Evolutionary conservation across 2,113 vertebrate genomes (phyloP).

Genomic region (Pituophis catenifer): DNA sequence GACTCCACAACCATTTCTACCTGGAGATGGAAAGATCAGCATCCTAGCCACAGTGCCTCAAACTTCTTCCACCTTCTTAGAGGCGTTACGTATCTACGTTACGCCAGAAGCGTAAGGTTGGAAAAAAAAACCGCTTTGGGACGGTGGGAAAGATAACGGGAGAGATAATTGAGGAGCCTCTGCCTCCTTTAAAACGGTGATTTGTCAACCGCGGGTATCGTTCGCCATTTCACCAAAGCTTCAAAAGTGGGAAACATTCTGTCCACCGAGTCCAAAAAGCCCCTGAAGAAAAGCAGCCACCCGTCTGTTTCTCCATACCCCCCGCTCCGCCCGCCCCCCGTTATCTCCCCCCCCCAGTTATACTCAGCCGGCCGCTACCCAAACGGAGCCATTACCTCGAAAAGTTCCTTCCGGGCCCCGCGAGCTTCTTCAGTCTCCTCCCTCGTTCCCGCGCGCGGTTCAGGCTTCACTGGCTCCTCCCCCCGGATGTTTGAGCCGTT

Average conservation of each 20-base stretch:
- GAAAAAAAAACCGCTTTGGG: not conserved
- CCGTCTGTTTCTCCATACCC: not conserved
- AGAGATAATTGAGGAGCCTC: not conserved
- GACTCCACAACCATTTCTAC: not conserved
- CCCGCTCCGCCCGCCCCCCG: accelerated
- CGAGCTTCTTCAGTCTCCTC: not conserved
- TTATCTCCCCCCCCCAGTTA: accelerated
- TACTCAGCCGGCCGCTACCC: not conserved
- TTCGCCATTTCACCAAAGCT: not conserved
- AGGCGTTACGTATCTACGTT: not conserved
- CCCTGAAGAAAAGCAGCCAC: not conserved
- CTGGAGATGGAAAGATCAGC: not conserved
- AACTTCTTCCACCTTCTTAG: too few species aligned
- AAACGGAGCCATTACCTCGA: not conserved
- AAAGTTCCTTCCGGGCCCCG: too few species aligned
- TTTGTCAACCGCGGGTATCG: not conserved
- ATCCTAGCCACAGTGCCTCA: not conserved
- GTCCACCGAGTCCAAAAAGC: not conserved
- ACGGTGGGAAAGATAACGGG: not conserved
- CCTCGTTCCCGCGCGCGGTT: not conserved
- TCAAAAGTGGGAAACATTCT: not conserved
- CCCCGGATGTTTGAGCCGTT: constrained; percentile 33
- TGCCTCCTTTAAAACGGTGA: not conserved
- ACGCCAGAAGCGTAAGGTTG: not conserved
- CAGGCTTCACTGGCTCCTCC: constrained; percentile 5